Percentiles rank a stretch among this genome's conserved stretches.
Evolutionary conservation across 2,888 invertebrate genomes (phyloP).

Genomic region (Drosophila yooni): DNA sequence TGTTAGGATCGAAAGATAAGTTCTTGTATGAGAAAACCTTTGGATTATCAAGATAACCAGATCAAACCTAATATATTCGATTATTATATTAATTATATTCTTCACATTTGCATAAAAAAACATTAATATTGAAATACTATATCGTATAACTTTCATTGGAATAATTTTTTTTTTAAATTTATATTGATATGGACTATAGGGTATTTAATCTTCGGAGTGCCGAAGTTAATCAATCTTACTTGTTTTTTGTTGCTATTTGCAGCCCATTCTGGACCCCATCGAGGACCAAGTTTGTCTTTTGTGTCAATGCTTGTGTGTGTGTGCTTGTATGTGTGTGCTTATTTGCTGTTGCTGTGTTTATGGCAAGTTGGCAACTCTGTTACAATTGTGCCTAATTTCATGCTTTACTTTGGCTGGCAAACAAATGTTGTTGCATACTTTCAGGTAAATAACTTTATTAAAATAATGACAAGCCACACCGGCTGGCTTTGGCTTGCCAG

Average conservation of each 20-base stretch:
- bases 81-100: not conserved
- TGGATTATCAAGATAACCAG: not conserved
- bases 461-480: constrained; percentile 75
- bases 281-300: constrained; percentile 76
- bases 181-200: not conserved
- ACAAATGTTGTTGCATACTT: constrained; percentile 79
- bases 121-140: not conserved
- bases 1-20: no score
- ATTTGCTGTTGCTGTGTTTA: constrained; percentile 60
- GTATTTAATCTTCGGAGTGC: not conserved
- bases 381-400: constrained; percentile 80
- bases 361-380: constrained; percentile 79
- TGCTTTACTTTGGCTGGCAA: constrained; percentile 72
- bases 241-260: constrained; percentile 10
- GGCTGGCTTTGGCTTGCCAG: constrained; percentile 5
- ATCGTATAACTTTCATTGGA: no score
- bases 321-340: constrained; percentile 16
- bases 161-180: not conserved
- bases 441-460: constrained; percentile 81
- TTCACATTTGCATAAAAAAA: not conserved
- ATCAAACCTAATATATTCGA: not conserved
- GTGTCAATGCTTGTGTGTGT: constrained; percentile 49
- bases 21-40: not conserved
- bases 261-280: constrained; percentile 39
- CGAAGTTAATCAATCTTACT: not conserved